Base-by-base conservation (phyloP, 1,140 invertebrate species). In the Procambarus virginalis region DNA sequence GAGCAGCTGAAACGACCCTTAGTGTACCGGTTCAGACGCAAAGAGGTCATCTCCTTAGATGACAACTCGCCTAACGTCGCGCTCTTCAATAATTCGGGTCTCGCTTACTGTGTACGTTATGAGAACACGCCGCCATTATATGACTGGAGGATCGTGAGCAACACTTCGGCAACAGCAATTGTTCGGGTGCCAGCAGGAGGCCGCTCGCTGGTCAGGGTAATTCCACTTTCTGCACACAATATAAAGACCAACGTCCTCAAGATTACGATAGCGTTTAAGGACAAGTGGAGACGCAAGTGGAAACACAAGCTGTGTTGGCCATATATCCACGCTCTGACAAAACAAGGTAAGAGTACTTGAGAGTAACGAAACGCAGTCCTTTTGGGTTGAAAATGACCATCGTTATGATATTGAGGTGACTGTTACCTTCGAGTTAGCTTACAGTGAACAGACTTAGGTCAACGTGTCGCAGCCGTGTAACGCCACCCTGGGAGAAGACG, bases 71-170 rank as follows among this genome's bases (percentile, higher is more conserved):
- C 70, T 34, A 76, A 85, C 48, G 70, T 75, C 17, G 70, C 75
- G 2, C 0, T 77, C 14, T 58, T 85, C 70, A 85, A 85, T 20
- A 6, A 77, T 10, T 58, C 73, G 9, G 84, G 84, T 12, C 9
- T 55, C 12, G 84, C 73, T 22, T 2, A 85, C 73, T 85, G 84
- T 49, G 84, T 85, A n/a, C 17, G 51, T 12, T 85, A 76, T 49
- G 4, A 51, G 3, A 17, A 34, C n/a, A 17, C 20, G 2, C 70
- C 22, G 22, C 20, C 4, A 20, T 49, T 17, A 2, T 85, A 85
- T n/a, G 84, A 73, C 5, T 85, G 73, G 73, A 68, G 84, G 9
- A 20, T 85, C 20, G 17, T 85, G 9, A 77, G 51, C 70, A 45
- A 76, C 22, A 17, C 2, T 10, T 55, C 84, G 6, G 84, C 51